Evolutionary conservation across 2,113 vertebrate species (phyloP), one percentile per base, ranked within the genome.

Genomic region (Oncorhynchus kisutch): DNA sequence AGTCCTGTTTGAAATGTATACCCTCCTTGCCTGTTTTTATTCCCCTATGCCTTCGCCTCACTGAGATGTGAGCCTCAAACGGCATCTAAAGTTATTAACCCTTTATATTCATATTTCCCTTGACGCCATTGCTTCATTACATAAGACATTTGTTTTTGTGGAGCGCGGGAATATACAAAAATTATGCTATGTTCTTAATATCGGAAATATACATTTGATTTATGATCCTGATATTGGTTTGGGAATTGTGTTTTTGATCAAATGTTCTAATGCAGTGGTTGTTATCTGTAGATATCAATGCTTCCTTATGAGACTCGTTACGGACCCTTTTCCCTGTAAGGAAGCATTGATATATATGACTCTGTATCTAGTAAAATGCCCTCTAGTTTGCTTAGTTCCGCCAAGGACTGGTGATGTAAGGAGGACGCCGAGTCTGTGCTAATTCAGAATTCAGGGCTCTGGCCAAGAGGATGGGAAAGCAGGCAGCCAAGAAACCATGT

Each of bases 381-480:
- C 9, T 45, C 13, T 18, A 54, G 18, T 54, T 69, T 66, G 25
- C 67, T 65, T 71, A 18, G 34, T 45, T 45, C 9, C 8, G 8
- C 2, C 70, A 18, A 1, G 73, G 25, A 29, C 74, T 31, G 24
- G 51, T 49, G 79, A 70, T 73, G 76, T 79, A 70, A 81, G 25
- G 1, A 73, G 78, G 78, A 20, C 14, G 1, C 1, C 72, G 79
- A 80, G 9, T 49, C 16, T 71, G 66, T 59, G 79, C 67, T 67
- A 83, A 78, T 75, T 69, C 67, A 65, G 71, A 74, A 3, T 51
- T 51, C 16, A 18, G 18, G 20, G 9, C 76, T 70, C 57, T 16
- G 22, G 73, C 85, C 84, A 80, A 67, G 81, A 89, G 80, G 84
- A 45, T 45, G 39, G 86, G 86, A 82, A 5, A 1, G 84, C 81